Conservation (phyloP, 2,888 invertebrate genomes). For the Andricus quercusramuli region DNA sequence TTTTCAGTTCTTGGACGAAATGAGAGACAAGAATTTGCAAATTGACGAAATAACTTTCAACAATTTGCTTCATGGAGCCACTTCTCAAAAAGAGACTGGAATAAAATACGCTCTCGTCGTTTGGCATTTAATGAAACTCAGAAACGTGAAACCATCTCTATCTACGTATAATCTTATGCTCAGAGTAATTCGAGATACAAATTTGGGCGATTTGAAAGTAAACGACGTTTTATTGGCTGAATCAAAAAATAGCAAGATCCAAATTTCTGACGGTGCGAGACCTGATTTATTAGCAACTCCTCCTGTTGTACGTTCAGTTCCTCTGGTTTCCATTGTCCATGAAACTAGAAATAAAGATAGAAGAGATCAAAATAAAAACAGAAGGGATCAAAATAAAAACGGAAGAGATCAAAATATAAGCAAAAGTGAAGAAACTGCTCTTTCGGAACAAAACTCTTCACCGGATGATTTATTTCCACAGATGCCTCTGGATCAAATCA, state of each 20-base stretch:
- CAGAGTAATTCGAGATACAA: slow-evolving; percentile 89
- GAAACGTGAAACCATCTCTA: slow-evolving; percentile 84
- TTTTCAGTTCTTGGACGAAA: slow-evolving; percentile 91
- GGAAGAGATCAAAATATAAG: not conserved
- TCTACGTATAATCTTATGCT: slow-evolving; percentile 91
- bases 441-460: not conserved
- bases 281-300: slow-evolving; percentile 85
- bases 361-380: slow-evolving; percentile 75
- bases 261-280: slow-evolving; percentile 69
- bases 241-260: slow-evolving; percentile 46
- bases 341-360: slow-evolving; percentile 72
- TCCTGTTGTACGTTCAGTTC: slow-evolving; percentile 62
- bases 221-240: slow-evolving; percentile 59
- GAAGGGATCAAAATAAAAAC: slow-evolving; percentile 75
- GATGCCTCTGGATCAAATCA: slow-evolving; percentile 1
- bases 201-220: slow-evolving; percentile 82
- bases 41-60: slow-evolving; percentile 86
- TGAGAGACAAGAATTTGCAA: slow-evolving; percentile 83
- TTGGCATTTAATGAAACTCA: slow-evolving; percentile 90
- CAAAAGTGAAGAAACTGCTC: not conserved
- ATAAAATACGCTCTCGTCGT: slow-evolving; percentile 90
- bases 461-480: not conserved
- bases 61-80: slow-evolving; percentile 91
- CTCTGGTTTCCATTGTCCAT: slow-evolving; percentile 35
- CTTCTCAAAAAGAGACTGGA: slow-evolving; percentile 88